phyloP scores from a whole-genome alignment of 2,113 vertebrate genomes.

The Gallinago jamesoni region DNA sequence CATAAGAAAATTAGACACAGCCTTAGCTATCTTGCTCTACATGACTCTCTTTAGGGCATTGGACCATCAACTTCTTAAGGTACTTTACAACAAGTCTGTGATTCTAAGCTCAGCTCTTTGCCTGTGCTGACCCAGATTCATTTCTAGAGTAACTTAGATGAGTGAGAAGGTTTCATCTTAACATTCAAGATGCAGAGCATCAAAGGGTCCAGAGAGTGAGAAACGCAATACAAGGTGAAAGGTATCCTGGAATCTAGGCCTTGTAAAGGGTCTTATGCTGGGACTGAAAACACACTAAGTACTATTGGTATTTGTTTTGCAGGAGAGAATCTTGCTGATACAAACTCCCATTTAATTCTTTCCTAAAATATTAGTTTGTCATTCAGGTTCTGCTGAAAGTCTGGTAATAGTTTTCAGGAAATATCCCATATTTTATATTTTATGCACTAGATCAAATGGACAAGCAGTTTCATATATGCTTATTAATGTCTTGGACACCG shows the following conservation, averaged over 20 bases:
- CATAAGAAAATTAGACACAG: background rate
- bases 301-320: background rate
- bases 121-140: background rate
- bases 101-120: background rate
- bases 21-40: background rate
- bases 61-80: background rate
- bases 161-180: background rate
- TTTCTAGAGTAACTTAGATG: background rate
- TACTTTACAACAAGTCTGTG: background rate
- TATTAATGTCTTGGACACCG: background rate
- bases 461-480: background rate
- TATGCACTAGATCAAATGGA: background rate
- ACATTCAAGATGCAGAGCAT: background rate
- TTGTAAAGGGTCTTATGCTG: background rate
- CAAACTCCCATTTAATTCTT: rapidly evolving
- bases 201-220: background rate
- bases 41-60: background rate
- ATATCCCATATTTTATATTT: background rate
- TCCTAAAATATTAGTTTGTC: background rate
- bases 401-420: background rate
- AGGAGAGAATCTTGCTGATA: background rate
- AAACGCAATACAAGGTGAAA: background rate
- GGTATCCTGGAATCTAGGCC: background rate
- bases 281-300: background rate
- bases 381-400: background rate